phyloP scores from a whole-genome alignment of 2,888 invertebrate species.

The Leptarthrus brevirostris region DNA sequence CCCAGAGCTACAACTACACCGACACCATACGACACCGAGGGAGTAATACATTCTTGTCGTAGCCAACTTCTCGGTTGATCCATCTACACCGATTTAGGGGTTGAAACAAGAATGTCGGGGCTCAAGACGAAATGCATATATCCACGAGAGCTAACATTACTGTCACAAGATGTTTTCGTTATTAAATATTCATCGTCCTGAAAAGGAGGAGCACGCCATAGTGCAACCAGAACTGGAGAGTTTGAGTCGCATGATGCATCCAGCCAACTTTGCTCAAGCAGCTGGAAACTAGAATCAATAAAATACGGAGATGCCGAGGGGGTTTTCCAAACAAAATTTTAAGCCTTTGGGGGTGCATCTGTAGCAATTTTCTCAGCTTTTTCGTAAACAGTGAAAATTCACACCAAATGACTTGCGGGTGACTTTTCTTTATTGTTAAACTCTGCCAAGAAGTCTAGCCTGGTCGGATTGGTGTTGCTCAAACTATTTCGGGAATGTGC shows the following conservation, averaged over 20 bases:
- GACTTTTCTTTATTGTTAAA: conserved; percentile 16
- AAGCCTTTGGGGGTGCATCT: conserved; percentile 7
- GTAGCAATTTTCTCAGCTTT: conserved; percentile 8
- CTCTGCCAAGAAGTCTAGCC: not conserved
- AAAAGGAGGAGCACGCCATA: not conserved
- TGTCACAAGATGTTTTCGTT: conserved; percentile 41
- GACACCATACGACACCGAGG: conserved; percentile 15
- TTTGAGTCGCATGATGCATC: too few species aligned
- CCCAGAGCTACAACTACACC: too few species aligned
- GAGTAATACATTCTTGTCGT: conserved; percentile 27
- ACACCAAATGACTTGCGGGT: conserved; percentile 34
- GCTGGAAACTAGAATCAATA: not conserved
- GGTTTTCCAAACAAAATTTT: not conserved
- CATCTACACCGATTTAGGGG: not conserved
- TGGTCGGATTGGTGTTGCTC: not conserved
- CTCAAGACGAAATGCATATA: not conserved
- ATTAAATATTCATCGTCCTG: conserved; percentile 43
- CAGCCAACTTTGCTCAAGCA: not conserved
- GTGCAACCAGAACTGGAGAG: too few species aligned
- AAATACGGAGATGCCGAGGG: not conserved
- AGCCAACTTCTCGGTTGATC: conserved; percentile 20
- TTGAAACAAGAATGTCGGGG: not conserved
- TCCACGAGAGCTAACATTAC: conserved; percentile 12
- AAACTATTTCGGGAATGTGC: conserved; percentile 1
- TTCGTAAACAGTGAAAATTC: conserved; percentile 17